These are phyloP conservation scores for Mixornis gularis DNA, from an alignment of 2,113 vertebrate genomes.

Conservation along the genomic window DNA sequence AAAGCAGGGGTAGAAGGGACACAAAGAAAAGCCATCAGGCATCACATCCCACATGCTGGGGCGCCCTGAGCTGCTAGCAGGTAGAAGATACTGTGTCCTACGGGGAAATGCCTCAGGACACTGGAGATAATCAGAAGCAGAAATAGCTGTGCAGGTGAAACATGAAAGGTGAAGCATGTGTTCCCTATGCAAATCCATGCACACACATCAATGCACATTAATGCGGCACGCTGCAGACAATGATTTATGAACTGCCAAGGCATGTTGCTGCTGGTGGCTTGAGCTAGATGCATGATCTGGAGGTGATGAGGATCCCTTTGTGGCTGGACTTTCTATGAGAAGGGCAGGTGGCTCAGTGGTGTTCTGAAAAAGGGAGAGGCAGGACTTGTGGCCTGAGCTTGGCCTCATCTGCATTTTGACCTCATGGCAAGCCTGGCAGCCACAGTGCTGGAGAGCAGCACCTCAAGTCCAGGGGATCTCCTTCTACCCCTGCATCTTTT, in stretches of 20 bases:
- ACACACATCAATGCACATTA: not conserved
- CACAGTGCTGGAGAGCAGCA: not conserved
- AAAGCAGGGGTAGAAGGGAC: not conserved
- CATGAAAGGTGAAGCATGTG: not conserved
- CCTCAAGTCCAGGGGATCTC: not conserved
- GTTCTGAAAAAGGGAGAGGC: not conserved
- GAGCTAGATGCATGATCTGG: not conserved
- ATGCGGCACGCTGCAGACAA: not conserved
- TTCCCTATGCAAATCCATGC: conserved; percentile 17
- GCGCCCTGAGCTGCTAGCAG: not conserved
- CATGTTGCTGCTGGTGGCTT: not conserved
- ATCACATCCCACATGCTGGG: not conserved
- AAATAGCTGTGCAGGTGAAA: not conserved
- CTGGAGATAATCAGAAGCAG: not conserved
- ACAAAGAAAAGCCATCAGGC: not conserved
- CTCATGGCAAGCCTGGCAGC: not conserved
- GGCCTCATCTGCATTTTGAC: not conserved
- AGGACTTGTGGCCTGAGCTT: not conserved
- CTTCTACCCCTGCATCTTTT: not conserved
- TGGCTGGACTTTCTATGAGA: not conserved
- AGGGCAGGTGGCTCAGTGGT: not conserved
- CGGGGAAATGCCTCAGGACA: not conserved
- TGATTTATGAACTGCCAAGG: not conserved
- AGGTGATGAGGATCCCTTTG: not conserved
- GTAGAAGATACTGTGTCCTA: not conserved